Evolutionary conservation across 2,797 vertebrate species (phyloP).

Genomic region (Chaunax sp.): DNA sequence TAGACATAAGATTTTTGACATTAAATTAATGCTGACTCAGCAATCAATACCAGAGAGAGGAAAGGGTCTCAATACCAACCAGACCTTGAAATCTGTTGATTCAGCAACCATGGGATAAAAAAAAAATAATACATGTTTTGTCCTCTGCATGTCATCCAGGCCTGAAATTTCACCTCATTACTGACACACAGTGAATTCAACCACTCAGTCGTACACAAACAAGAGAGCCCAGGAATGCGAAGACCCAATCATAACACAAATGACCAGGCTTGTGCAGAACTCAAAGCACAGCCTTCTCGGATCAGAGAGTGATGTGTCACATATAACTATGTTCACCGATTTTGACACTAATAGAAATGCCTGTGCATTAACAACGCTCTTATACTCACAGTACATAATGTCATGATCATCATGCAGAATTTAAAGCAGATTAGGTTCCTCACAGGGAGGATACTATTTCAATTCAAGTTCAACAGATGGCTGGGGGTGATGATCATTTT

Average conservation of each 20-base stretch:
- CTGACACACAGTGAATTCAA: slow-evolving; percentile 58
- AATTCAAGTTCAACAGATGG: slow-evolving; percentile 54
- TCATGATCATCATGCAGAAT: slow-evolving; percentile 1
- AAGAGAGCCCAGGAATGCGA: slow-evolving; percentile 72
- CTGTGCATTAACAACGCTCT: neutral
- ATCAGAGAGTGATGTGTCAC: neutral
- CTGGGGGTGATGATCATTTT: slow-evolving; percentile 21
- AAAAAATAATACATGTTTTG: neutral
- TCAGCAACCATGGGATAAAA: neutral
- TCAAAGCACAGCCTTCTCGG: slow-evolving; percentile 8
- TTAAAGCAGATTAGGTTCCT: slow-evolving; percentile 27
- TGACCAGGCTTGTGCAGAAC: slow-evolving; percentile 24
- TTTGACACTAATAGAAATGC: slow-evolving; percentile 1
- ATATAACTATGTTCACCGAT: neutral
- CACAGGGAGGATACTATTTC: slow-evolving; percentile 6
- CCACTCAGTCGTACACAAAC: slow-evolving; percentile 41
- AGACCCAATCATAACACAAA: slow-evolving; percentile 36
- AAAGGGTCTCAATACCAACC: too few species aligned
- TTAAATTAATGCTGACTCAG: too few species aligned
- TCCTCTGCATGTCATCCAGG: slow-evolving; percentile 13
- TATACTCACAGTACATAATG: too few species aligned
- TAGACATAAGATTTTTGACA: too few species aligned
- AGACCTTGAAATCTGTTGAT: neutral
- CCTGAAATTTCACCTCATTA: slow-evolving; percentile 76
- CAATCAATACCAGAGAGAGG: too few species aligned